Conservation (phyloP, 2,888 invertebrate genomes). For the Pristionchus exspectatus region DNA sequence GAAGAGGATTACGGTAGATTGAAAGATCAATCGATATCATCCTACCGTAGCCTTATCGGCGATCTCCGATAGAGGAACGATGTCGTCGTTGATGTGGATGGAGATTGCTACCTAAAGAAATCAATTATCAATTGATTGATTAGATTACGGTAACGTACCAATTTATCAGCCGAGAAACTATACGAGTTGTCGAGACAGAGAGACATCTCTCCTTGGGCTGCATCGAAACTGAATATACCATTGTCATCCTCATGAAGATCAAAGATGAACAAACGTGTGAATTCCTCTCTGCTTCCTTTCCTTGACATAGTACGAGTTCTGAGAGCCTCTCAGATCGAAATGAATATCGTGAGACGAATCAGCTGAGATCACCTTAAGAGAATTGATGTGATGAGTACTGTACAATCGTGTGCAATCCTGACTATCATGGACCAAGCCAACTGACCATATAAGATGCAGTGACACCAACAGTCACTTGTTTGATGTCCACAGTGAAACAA, state of each 20-base stretch:
- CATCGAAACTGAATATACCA: conserved; percentile 20
- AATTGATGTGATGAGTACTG: neutral
- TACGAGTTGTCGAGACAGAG: conserved; percentile 60
- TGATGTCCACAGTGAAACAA: conserved; percentile 44
- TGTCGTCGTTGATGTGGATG: conserved; percentile 39
- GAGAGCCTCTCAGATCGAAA: conserved; percentile 24
- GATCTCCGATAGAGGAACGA: conserved; percentile 1
- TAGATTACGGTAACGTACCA: conserved; percentile 35
- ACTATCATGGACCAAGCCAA: neutral
- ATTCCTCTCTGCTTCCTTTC: conserved; percentile 39
- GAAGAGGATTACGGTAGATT: neutral
- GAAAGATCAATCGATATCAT: neutral
- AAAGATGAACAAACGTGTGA: conserved; percentile 24
- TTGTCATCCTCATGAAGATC: neutral
- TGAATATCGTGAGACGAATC: conserved; percentile 52
- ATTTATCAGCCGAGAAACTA: conserved; percentile 57
- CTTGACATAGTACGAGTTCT: conserved; percentile 1
- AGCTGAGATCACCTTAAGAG: conserved; percentile 43
- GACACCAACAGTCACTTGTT: conserved; percentile 3
- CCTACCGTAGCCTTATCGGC: conserved; percentile 28
- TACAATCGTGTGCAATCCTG: neutral
- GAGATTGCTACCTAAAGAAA: conserved; percentile 3
- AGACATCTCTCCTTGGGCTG: conserved; percentile 9
- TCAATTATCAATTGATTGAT: neutral
- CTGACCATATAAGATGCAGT: conserved; percentile 33